phyloP scores from a whole-genome alignment of 2,113 vertebrate genomes.

The Heteronetta atricapilla region DNA sequence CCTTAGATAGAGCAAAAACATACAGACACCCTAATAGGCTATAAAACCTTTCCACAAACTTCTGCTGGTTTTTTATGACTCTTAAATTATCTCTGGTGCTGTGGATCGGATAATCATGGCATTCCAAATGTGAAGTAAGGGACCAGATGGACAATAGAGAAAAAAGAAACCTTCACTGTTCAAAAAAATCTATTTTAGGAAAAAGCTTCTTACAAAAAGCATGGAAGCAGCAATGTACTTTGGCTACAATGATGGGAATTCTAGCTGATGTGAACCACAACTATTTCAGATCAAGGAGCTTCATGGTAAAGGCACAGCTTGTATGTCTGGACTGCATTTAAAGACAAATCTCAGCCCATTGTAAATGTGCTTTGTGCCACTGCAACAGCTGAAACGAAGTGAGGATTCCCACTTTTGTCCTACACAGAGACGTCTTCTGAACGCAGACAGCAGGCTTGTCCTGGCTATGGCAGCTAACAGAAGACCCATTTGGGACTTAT shows the following conservation, averaged over 20 bases:
- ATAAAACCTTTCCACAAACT: conserved; percentile 20
- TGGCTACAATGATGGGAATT: neutral
- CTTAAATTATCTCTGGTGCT: conserved; percentile 31
- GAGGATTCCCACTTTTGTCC: neutral
- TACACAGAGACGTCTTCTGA: neutral
- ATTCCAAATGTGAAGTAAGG: conserved; percentile 22
- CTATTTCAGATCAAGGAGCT: conserved; percentile 18
- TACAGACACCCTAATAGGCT: neutral
- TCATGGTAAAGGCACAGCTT: neutral
- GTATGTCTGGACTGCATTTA: neutral
- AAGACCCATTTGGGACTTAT: neutral
- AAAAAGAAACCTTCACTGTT: conserved; percentile 7
- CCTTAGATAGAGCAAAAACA: neutral
- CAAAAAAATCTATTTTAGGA: neutral
- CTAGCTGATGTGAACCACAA: conserved; percentile 6
- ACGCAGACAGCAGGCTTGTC: neutral
- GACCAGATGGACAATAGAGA: conserved; percentile 11
- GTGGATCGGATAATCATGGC: conserved; percentile 41
- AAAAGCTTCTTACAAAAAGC: neutral
- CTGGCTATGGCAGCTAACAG: neutral
- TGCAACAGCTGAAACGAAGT: neutral
- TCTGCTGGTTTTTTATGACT: neutral
- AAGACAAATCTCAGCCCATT: neutral
- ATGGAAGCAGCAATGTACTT: neutral
- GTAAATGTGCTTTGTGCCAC: neutral